A percentile compares a stretch with the other conserved stretches of the same genome.
phyloP scores from a whole-genome alignment of 2,113 vertebrate species.

The Neomonachus schauinslandi region DNA sequence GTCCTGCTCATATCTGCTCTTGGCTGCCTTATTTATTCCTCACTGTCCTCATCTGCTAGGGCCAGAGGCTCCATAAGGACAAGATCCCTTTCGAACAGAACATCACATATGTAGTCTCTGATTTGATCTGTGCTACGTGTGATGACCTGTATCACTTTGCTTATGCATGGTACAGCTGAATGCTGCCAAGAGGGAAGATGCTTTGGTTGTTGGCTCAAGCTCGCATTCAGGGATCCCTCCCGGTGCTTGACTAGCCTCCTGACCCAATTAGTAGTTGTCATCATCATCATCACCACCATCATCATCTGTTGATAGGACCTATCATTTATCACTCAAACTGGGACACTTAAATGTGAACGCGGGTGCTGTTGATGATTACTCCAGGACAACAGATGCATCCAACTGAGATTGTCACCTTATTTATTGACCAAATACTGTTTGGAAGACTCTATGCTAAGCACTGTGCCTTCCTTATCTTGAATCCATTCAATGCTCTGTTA shows the following conservation, averaged over 20 bases:
- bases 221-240: rapidly evolving
- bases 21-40: not conserved
- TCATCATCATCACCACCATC: not conserved
- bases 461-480: not conserved
- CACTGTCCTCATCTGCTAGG: not conserved
- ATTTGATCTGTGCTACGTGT: rapidly evolving
- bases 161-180: not conserved
- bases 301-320: not conserved
- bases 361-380: not conserved
- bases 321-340: not conserved
- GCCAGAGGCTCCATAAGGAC: not conserved
- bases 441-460: not conserved
- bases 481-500: not conserved
- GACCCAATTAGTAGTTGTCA: not conserved
- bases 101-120: rapidly evolving
- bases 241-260: rapidly evolving
- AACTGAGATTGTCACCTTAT: not conserved
- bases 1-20: not conserved
- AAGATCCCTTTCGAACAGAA: not conserved
- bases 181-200: not conserved
- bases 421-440: not conserved
- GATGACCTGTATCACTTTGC: rapidly evolving
- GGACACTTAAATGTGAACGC: not conserved
- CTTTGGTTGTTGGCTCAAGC: too few species aligned
- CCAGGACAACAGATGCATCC: not conserved